Evolutionary conservation across 2,888 invertebrate genomes (phyloP), one percentile per base, ranked within the genome.

Genomic region (Trachelus iudaicus): DNA sequence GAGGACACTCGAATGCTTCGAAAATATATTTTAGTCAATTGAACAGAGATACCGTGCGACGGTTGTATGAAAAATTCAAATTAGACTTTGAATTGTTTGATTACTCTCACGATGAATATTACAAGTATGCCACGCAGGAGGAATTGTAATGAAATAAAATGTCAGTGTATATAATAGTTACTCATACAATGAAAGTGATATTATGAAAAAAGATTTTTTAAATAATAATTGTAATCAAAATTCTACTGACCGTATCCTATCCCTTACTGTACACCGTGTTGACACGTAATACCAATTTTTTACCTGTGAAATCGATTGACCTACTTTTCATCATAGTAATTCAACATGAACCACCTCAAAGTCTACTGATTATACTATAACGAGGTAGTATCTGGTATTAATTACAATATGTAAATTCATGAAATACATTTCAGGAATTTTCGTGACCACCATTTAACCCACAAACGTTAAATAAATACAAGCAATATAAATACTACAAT

Each of bases 41-140:
- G n/a, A 89, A 85, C 12, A 85, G 81, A 80, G 81, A 85, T 9
- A 89, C 91, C 80, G 87, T 93, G 12, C 75, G 83, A 23, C 87
- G 90, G 37, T 86, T 94, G 23, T 92, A 92, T 75, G 86, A 92
- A 34, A 92, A 93, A 78, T 94, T 93, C 81, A 87, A 87, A 75
- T 84, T 93, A 4, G 94, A 94, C 85, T 93, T 93, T 83, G 91
- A 92, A 83, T 86, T 94, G 78, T 94, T 94, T 87, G 92, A 90
- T 34, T 94, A 94, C 84, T 87, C 87, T 3, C 85, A 88, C 11
- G 85, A 89, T 12, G 82, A 85, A 56, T 92, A 92, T 81, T 87
- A 91, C 9, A 78, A 86, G 15, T 90, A 89, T 73, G 90, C 91
- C 9, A 84, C 82, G 11, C 71, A 76, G 69, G 76, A 79, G 68